Conservation (phyloP, 2,888 invertebrate species). For the Troides oblongomaculatus region DNA sequence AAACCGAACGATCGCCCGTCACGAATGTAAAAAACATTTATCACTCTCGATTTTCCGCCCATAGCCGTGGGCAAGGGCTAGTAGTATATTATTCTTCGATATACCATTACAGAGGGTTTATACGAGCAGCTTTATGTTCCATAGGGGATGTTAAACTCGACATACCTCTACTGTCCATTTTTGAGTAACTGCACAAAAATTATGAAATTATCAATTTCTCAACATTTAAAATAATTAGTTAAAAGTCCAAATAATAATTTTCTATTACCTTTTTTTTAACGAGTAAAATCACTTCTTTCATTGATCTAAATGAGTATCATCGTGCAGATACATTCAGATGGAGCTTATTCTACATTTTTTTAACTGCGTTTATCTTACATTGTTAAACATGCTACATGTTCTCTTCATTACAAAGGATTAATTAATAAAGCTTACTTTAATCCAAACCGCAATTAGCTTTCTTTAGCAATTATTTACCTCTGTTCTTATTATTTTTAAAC, state of each 20-base stretch:
- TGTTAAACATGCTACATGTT: slow-evolving; percentile 69
- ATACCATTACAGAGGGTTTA: slow-evolving; percentile 53
- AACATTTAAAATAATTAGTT: too few species aligned
- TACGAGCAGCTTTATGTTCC: slow-evolving; percentile 39
- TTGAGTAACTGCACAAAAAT: background rate
- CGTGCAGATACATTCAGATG: background rate
- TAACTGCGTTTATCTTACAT: slow-evolving; percentile 42
- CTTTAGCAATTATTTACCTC: slow-evolving; percentile 78
- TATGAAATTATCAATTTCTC: too few species aligned
- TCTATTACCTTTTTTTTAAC: too few species aligned
- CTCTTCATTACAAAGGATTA: slow-evolving; percentile 69
- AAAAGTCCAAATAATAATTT: too few species aligned
- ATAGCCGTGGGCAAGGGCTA: slow-evolving; percentile 30
- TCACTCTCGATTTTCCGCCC: slow-evolving; percentile 62
- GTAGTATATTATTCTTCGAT: slow-evolving; percentile 32
- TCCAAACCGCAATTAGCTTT: slow-evolving; percentile 59
- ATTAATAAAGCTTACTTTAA: slow-evolving; percentile 65
- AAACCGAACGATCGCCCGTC: slow-evolving; percentile 62
- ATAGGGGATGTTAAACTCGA: slow-evolving; percentile 33
- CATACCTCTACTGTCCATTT: background rate
- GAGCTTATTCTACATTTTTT: background rate
- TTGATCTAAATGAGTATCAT: background rate
- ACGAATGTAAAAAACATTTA: slow-evolving; percentile 67
- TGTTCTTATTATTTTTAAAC: slow-evolving; percentile 59
- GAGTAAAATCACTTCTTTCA: too few species aligned